Evolutionary conservation across 2,113 vertebrate genomes (phyloP), one percentile per base, ranked within the genome.

Genomic region (Entelurus aequoreus): DNA sequence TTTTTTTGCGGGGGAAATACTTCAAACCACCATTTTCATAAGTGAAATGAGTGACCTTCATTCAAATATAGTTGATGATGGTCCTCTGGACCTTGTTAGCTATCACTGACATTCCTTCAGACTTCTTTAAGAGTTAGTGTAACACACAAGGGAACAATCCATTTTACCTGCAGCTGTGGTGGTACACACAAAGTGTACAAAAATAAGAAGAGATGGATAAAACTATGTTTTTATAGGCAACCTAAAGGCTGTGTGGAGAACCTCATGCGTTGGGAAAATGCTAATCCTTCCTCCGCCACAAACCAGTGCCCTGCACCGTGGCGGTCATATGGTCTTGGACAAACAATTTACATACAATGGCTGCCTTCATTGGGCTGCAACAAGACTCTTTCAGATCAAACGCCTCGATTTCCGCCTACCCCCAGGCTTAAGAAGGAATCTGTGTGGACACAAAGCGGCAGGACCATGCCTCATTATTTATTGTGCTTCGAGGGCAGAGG

Each of bases 351-450:
- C 91, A 94, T 94, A 97, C 95, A 98, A 98, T 93, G 85, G 90
- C 37, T 62, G 72, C 89, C 92, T 93, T 96, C 94, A 92, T 91
- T 88, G 69, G 61, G 88, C 68, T 69, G 83, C 83, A 96, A 97
- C 94, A 98, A 96, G 93, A 91, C 92, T 89, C 92, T 94, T 93
- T 96, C 94, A 92, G 92, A 94, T 94, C 92, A 94, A 94, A 94
- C 83, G 92, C 92, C 92, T 91, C 89, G 90, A 95, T 91, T 94
- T 96, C 94, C 94, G 90, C 95, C 95, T 90, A 97, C 95, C 91
- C 90, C 85, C 40, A 21, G 54, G 79, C 80, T 77, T 81, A 88
- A 89, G 87, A 84, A 91, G 83, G 90, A 92, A 92, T 91, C 90
- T 92, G 90, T 91, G 91, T 91, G 90, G 89, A 91, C 90, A 91